Evolutionary conservation across 1,140 invertebrate species (phyloP), one percentile per base, ranked within the genome.

Genomic region (Aphaenogaster rudis): DNA sequence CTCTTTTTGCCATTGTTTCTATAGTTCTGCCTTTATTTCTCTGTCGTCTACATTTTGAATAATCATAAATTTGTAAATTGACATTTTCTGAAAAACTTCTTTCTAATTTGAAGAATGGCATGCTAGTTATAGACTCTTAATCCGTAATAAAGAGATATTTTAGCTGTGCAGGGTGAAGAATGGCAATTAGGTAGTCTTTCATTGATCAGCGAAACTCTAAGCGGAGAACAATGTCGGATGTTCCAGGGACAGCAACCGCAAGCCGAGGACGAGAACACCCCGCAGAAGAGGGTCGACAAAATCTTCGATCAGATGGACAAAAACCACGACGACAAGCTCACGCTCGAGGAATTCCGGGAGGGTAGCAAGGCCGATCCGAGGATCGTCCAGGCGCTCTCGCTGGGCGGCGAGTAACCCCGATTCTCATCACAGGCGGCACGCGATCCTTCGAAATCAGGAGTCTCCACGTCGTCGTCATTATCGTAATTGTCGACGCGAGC

Each of bases 281-380:
- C 99, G 1, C 98, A 99, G 94, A 99, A 99, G 93, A 97, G 99
- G 93, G 99, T 99, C 50, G 99, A 99, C 95, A 99, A 99, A 95
- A 99, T 99, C 93, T 99, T 99, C 96, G 98, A 99, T 95, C 98
- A 99, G 94, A 99, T 99, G 98, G 99, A 99, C 96, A 99, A 99
- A 96, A 99, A 99, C 94, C 98, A 99, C 95, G 99, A 99, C 96
- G 99, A 99, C 94, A 97, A 98, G 94, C 96, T 99, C 87, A 99
- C 99, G 17, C 96, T 99, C 88, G 99, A 99, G 93, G 99, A 99
- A 95, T 99, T 99, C 96, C 97, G 99, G 92, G 99, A 99, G 96
- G 99, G 99, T 87, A 99, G 99, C 94, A 99, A 99, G 96, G 98
- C 98, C 63, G 99, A 99, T 96, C 99, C 99, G 6, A 97, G 99